A percentile compares a stretch with the other conserved stretches of the same genome.
Evolutionary conservation across 2,113 vertebrate species (phyloP).

Genomic region (Periophthalmodon schlosseri): DNA sequence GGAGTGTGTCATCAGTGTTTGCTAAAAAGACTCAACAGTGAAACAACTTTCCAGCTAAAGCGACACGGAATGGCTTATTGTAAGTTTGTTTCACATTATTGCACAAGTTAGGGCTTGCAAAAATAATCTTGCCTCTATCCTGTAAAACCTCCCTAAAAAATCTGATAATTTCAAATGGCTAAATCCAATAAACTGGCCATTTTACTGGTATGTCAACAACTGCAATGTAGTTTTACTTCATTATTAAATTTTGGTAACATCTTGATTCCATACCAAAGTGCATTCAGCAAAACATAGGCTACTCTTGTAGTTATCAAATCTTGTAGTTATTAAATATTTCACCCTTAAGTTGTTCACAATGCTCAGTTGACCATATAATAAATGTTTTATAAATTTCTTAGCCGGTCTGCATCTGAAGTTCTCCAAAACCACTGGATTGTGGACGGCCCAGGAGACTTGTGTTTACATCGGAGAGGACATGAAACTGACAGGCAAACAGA

Average conservation of each 20-base stretch:
- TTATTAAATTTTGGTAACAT: too few species aligned
- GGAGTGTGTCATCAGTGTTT: conserved; percentile 86
- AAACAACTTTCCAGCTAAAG: conserved; percentile 76
- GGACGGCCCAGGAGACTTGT: conserved; percentile 86
- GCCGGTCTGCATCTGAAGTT: conserved; percentile 90
- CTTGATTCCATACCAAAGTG: too few species aligned
- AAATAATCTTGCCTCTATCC: background rate
- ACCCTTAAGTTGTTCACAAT: background rate
- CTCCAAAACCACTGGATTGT: conserved; percentile 86
- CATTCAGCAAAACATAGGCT: too few species aligned
- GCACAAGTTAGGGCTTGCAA: background rate
- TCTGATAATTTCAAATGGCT: too few species aligned
- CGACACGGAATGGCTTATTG: conserved; percentile 72
- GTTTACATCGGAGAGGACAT: conserved; percentile 84
- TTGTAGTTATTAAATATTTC: too few species aligned
- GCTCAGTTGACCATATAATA: background rate
- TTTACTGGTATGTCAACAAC: too few species aligned
- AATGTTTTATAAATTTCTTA: conserved; percentile 48
- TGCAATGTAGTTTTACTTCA: too few species aligned
- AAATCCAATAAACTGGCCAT: too few species aligned
- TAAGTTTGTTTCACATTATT: conserved; percentile 69
- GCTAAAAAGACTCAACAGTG: conserved; percentile 73
- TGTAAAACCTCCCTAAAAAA: too few species aligned
- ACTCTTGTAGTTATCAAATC: too few species aligned
- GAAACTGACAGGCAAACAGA: conserved; percentile 83